phyloP scores from a whole-genome alignment of 2,113 vertebrate genomes.

The Hiodon alosoides region DNA sequence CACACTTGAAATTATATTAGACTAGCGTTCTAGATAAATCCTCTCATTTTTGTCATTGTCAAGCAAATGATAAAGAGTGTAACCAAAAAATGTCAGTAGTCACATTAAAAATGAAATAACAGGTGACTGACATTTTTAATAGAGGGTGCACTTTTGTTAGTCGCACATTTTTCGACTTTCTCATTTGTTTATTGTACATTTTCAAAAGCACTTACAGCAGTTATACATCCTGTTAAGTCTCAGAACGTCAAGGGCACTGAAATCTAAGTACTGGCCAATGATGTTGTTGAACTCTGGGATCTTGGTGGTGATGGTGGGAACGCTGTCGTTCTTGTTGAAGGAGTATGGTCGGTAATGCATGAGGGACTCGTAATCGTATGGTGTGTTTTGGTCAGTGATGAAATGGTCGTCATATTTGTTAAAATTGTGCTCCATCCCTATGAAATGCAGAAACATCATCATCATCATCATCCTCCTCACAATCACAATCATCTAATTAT shows the following conservation, averaged over 20 bases:
- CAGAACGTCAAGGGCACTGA: conserved; percentile 73
- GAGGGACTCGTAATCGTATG: conserved; percentile 86
- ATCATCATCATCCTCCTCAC: neutral
- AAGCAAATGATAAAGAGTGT: too few species aligned
- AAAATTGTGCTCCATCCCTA: conserved; percentile 77
- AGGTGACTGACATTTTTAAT: too few species aligned
- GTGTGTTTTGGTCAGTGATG: conserved; percentile 84
- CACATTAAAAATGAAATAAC: too few species aligned
- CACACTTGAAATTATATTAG: too few species aligned
- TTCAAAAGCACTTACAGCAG: conserved; percentile 70
- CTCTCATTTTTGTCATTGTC: too few species aligned
- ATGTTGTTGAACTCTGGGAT: conserved; percentile 77
- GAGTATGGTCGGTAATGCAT: conserved; percentile 84
- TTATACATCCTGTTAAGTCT: conserved; percentile 89
- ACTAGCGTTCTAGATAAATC: too few species aligned
- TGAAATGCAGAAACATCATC: conserved; percentile 13
- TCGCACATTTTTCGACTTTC: too few species aligned
- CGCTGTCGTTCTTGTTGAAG: conserved; percentile 76
- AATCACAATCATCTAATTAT: neutral
- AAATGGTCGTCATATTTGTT: conserved; percentile 65
- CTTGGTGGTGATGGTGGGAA: conserved; percentile 82
- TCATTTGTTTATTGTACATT: neutral
- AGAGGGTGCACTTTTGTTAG: too few species aligned
- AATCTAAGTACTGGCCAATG: conserved; percentile 83
- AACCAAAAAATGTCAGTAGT: too few species aligned